phyloP scores from a whole-genome alignment of 2,113 vertebrate species.

The Pavo muticus region DNA sequence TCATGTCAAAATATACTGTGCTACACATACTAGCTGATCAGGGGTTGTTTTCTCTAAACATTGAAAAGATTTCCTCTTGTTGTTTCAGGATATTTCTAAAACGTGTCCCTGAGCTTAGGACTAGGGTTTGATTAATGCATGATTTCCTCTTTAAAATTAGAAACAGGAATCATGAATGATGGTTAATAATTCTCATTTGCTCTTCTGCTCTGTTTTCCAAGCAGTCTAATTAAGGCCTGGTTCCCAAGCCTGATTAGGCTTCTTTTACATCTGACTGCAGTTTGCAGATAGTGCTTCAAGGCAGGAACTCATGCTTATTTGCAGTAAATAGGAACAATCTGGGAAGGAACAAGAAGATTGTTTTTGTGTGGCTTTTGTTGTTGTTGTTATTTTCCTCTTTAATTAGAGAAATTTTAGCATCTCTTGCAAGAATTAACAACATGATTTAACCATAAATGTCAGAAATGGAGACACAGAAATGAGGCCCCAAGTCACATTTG shows the following conservation, averaged over 20 bases:
- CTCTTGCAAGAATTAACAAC: conserved; percentile 41
- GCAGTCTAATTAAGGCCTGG: conserved; percentile 79
- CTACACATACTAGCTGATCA: conserved; percentile 52
- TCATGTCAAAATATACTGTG: conserved; percentile 54
- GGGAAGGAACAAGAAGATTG: conserved; percentile 64
- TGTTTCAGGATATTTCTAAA: conserved; percentile 78
- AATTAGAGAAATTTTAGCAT: conserved; percentile 61
- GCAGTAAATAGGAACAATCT: conserved; percentile 79
- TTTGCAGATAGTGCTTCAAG: conserved; percentile 79
- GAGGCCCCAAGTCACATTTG: conserved; percentile 16
- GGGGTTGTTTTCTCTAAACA: conserved; percentile 73
- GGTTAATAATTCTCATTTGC: conserved; percentile 84
- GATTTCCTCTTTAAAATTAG: conserved; percentile 86
- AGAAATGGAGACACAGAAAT: conserved; percentile 45
- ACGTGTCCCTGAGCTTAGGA: conserved; percentile 66
- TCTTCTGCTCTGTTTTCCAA: conserved; percentile 81
- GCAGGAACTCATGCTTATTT: conserved; percentile 79
- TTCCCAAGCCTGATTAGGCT: conserved; percentile 81
- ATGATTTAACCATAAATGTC: conserved; percentile 58
- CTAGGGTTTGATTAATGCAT: conserved; percentile 81
- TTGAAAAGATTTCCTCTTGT: conserved; percentile 73
- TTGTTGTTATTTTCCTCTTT: neutral
- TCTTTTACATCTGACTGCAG: conserved; percentile 82
- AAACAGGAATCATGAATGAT: conserved; percentile 81
- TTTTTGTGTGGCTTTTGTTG: neutral